phyloP scores from a whole-genome alignment of 2,797 vertebrate genomes.

The Pygocentrus nattereri region DNA sequence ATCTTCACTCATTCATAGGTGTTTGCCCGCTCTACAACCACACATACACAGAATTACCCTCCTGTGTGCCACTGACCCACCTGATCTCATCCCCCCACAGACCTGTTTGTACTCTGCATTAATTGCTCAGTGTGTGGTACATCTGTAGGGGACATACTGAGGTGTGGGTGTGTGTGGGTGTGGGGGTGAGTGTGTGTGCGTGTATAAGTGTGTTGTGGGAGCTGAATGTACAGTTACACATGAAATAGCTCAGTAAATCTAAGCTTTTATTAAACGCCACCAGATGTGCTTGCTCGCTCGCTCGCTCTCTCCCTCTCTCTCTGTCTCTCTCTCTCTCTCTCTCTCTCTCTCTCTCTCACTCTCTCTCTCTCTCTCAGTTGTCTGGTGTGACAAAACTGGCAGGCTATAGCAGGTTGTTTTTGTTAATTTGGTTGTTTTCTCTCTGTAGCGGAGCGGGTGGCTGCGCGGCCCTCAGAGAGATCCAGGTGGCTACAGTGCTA shows the following conservation, averaged over 20 bases:
- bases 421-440: constrained; percentile 61
- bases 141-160: background rate
- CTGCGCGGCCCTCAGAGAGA: constrained; percentile 51
- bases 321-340: constrained; percentile 14
- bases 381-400: constrained; percentile 42
- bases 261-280: constrained; percentile 52
- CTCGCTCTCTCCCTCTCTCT: constrained; percentile 21
- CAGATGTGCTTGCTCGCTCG: constrained; percentile 54
- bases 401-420: constrained; percentile 60
- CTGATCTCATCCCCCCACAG: constrained; percentile 25
- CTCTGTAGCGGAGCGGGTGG: constrained; percentile 34
- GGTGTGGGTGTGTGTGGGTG: constrained; percentile 13
- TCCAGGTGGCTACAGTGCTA: constrained; percentile 60
- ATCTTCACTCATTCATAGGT: background rate
- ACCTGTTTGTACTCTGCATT: constrained; percentile 47
- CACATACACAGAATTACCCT: constrained; percentile 14
- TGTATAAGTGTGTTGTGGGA: constrained; percentile 17
- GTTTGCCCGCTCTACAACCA: constrained; percentile 7
- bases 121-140: constrained; percentile 25
- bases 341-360: constrained; percentile 5
- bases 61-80: constrained; percentile 22
- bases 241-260: constrained; percentile 39
- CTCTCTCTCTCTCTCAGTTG: constrained; percentile 22
- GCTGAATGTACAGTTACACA: constrained; percentile 30
- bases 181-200: constrained; percentile 15